phyloP scores from a whole-genome alignment of 2,113 vertebrate species.

The Epinephelus lanceolatus region DNA sequence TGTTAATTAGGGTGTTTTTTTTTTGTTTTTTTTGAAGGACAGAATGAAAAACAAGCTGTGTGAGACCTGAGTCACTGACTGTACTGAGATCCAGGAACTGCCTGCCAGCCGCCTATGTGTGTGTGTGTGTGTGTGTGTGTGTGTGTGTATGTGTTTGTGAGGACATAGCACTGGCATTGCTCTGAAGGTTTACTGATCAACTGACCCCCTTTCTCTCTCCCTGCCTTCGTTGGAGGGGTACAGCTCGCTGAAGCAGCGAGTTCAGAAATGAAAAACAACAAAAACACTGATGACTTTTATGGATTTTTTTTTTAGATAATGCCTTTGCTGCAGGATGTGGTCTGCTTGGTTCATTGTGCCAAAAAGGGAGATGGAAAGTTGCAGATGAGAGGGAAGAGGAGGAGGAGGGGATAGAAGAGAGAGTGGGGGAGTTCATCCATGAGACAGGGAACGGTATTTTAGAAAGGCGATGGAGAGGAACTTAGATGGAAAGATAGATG shows the following conservation, averaged over 20 bases:
- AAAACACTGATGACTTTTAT: slow-evolving; percentile 58
- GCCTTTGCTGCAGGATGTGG: slow-evolving; percentile 51
- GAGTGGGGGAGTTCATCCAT: slow-evolving; percentile 18
- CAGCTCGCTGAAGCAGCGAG: slow-evolving; percentile 44
- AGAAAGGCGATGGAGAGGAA: slow-evolving; percentile 23
- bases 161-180: neutral
- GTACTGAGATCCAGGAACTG: slow-evolving; percentile 5
- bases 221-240: neutral
- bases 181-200: slow-evolving; percentile 45
- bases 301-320: slow-evolving; percentile 57
- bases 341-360: slow-evolving; percentile 21
- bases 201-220: slow-evolving; percentile 7
- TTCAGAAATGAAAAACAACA: slow-evolving; percentile 58
- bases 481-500: slow-evolving; percentile 48
- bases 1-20: neutral
- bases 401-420: neutral
- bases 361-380: slow-evolving; percentile 27
- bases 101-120: neutral
- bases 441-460: slow-evolving; percentile 15
- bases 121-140: slow-evolving; percentile 20
- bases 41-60: slow-evolving; percentile 38
- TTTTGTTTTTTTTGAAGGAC: slow-evolving; percentile 3
- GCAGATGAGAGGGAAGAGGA: slow-evolving; percentile 29
- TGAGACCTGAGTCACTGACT: slow-evolving; percentile 32
- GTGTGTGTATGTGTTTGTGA: slow-evolving; percentile 13